Base-by-base conservation (phyloP, 2,888 invertebrate species). In the Tetrapedia diversipes region DNA sequence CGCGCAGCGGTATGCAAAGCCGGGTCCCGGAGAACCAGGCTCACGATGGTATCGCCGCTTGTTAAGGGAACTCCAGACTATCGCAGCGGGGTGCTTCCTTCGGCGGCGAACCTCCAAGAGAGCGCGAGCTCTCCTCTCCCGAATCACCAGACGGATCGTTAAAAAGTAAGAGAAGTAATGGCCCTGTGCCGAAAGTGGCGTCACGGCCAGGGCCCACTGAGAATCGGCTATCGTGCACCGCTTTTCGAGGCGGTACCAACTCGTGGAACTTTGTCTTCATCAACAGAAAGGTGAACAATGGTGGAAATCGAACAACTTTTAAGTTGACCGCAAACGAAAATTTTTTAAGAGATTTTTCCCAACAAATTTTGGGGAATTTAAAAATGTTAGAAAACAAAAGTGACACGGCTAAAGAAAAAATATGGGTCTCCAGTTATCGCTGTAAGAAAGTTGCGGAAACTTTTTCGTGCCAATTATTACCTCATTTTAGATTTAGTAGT, bases 121-220 rank as follows among this genome's bases (percentile, higher is more conserved):
- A 68, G 59, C 64, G 61, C 57, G 73, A 69, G 72, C 53, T 68
- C 53, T 68, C 65, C 74, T 59, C 80, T 76, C 63, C 41, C 66
- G 65, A 82, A 84, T 84, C 86, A 76, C 86, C 86, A 86, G 85
- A 87, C 87, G 87, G 83, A 86, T 88, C 86, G 85, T 88, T 88
- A 87, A 88, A 87, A 80, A 80, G 84, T 78, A 83, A 76, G 85
- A 82, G 80, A 84, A 84, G 78, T 84, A 84, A 84, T 84, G 80
- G 78, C 73, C 82, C 78, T 78, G 47, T 78, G 84, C 80, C 83
- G 76, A 83, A 83, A 83, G 63, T 84, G 82, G 80, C 80, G 81
- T 83, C 80, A 75, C 57, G 72, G 78, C 60, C 63, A 67, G 60
- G 72, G 53, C 68, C 69, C 63, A 53, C 69, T 63, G 56, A 43